phyloP scores from a whole-genome alignment of 2,888 invertebrate genomes.

The Sarcophaga subvicina region DNA sequence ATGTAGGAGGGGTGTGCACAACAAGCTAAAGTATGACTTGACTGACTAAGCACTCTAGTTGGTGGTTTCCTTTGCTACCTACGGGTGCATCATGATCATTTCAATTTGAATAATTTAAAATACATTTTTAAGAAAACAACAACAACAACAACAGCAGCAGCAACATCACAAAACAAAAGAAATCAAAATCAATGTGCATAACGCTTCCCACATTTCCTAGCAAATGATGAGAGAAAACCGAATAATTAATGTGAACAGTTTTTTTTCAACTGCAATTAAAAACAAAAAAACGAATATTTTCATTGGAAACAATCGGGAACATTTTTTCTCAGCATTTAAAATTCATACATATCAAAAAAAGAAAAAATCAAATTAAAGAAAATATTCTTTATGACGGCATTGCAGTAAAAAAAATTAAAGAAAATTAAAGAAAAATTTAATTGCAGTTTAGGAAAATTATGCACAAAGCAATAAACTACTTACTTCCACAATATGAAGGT shows the following conservation, averaged over 20 bases:
- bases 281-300: background rate
- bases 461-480: too few species aligned
- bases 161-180: background rate
- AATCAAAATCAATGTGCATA: slow-evolving; percentile 65
- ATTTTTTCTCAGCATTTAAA: slow-evolving; percentile 34
- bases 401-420: background rate
- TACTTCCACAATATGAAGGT: too few species aligned
- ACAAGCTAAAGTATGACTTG: background rate
- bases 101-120: slow-evolving; percentile 55
- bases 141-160: background rate
- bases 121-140: slow-evolving; percentile 24
- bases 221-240: slow-evolving; percentile 2
- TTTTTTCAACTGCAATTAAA: background rate
- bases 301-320: background rate
- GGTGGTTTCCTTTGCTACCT: slow-evolving; percentile 12
- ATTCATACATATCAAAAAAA: background rate
- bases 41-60: background rate
- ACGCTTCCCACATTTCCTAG: slow-evolving; percentile 60
- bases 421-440: too few species aligned
- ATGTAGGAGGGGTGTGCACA: slow-evolving; percentile 52
- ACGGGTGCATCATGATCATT: slow-evolving; percentile 20
- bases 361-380: background rate
- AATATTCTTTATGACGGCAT: background rate
- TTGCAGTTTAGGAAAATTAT: too few species aligned
- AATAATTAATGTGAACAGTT: slow-evolving; percentile 52